Evolutionary conservation across 2,113 vertebrate genomes (phyloP).

Genomic region (Lamprologus lemairii): DNA sequence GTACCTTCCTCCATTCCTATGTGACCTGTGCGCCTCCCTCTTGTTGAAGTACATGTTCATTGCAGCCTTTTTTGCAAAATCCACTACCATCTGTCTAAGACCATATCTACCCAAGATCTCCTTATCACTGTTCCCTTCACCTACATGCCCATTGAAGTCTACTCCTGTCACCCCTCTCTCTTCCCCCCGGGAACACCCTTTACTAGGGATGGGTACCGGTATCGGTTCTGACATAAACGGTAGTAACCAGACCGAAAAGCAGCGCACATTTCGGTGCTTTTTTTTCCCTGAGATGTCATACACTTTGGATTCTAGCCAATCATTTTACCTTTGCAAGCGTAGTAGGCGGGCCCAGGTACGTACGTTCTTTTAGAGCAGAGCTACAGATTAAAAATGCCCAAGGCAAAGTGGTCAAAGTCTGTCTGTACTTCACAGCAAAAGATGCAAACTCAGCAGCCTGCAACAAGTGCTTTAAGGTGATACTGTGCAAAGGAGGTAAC

Average conservation of each 20-base stretch:
- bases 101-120: neutral
- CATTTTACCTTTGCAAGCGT: accelerated
- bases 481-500: too few species aligned
- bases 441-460: too few species aligned
- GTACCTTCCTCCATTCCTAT: neutral
- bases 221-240: neutral
- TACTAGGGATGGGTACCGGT: neutral
- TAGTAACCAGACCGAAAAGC: neutral
- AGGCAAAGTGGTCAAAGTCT: too few species aligned
- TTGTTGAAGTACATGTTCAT: neutral
- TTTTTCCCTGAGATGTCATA: accelerated
- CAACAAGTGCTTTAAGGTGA: too few species aligned
- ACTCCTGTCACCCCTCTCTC: neutral
- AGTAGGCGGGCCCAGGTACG: accelerated
- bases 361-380: neutral
- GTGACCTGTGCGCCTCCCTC: neutral
- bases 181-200: neutral
- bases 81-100: neutral
- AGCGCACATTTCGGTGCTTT: neutral
- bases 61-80: neutral
- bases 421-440: too few species aligned
- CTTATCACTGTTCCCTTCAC: neutral
- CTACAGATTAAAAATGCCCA: neutral
- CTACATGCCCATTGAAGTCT: neutral
- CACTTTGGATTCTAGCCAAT: neutral